Conservation (phyloP, 2,888 invertebrate genomes). For the Chymomyza caudatula region DNA sequence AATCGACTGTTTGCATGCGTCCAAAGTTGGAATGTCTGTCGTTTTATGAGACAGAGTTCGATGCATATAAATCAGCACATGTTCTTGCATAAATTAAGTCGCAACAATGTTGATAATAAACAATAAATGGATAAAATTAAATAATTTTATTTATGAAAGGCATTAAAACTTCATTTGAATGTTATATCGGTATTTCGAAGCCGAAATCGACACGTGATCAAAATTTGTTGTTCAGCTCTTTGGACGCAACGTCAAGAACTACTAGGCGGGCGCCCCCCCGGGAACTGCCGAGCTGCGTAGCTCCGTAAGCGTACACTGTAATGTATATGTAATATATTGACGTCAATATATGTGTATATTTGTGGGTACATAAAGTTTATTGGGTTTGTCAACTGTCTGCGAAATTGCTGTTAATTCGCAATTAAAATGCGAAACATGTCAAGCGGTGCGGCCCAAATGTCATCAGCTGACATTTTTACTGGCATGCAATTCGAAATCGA, state of each 20-base stretch:
- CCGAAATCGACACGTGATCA: constrained; percentile 56
- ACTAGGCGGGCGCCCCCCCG: constrained; percentile 6
- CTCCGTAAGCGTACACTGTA: background rate
- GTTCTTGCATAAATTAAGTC: background rate
- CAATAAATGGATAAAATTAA: background rate
- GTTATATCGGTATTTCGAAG: constrained; percentile 56
- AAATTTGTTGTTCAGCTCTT: constrained; percentile 41
- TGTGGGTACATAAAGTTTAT: constrained; percentile 55
- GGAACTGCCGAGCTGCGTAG: no score
- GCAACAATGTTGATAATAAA: background rate
- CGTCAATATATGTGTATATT: constrained; percentile 35
- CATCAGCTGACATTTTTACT: constrained; percentile 43
- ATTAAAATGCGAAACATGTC: constrained; percentile 73
- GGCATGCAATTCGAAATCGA: background rate
- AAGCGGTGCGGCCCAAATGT: constrained; percentile 37
- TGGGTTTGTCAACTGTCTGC: constrained; percentile 71
- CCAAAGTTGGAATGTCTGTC: background rate
- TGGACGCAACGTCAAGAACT: background rate
- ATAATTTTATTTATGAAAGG: constrained; percentile 53
- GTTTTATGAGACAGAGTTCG: background rate
- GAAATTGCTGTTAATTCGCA: constrained; percentile 66
- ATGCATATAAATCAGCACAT: background rate
- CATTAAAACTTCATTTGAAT: constrained; percentile 66
- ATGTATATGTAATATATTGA: constrained; percentile 11
- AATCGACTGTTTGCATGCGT: background rate